Conservation (phyloP, 2,797 vertebrate species). For the Danio aesculapii region DNA sequence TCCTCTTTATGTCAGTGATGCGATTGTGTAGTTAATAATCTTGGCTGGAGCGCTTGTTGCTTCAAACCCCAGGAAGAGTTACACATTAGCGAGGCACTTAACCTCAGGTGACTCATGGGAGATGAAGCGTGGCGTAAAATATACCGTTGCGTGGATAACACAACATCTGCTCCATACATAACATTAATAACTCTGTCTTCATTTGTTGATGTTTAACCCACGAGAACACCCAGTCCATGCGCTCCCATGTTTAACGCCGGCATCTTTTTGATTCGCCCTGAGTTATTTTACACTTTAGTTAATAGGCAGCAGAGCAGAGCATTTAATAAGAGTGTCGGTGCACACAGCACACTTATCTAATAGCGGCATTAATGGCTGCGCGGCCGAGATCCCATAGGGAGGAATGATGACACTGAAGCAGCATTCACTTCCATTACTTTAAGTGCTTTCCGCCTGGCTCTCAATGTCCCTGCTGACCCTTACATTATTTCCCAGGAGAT, state of each 20-base stretch:
- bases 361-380: slow-evolving; percentile 25
- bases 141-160: slow-evolving; percentile 20
- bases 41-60: not conserved
- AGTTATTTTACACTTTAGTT: slow-evolving; percentile 43
- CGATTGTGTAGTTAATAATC: not conserved
- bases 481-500: slow-evolving; percentile 18
- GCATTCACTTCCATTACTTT: slow-evolving; percentile 51
- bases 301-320: slow-evolving; percentile 29
- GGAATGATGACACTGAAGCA: slow-evolving; percentile 45
- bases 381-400: slow-evolving; percentile 34
- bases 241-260: slow-evolving; percentile 7
- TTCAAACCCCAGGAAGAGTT: slow-evolving; percentile 12
- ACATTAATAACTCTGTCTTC: slow-evolving; percentile 1
- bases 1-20: too few species aligned
- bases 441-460: slow-evolving; percentile 45
- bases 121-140: slow-evolving; percentile 23
- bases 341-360: slow-evolving; percentile 40
- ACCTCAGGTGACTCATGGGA: not conserved
- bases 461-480: slow-evolving; percentile 4
- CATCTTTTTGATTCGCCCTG: slow-evolving; percentile 28
- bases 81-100: slow-evolving; percentile 13
- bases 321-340: slow-evolving; percentile 53
- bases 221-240: not conserved
- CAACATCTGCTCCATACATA: slow-evolving; percentile 8
- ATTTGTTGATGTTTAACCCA: slow-evolving; percentile 21